phyloP scores from a whole-genome alignment of 2,113 vertebrate genomes.

The Paramormyrops kingsleyae region DNA sequence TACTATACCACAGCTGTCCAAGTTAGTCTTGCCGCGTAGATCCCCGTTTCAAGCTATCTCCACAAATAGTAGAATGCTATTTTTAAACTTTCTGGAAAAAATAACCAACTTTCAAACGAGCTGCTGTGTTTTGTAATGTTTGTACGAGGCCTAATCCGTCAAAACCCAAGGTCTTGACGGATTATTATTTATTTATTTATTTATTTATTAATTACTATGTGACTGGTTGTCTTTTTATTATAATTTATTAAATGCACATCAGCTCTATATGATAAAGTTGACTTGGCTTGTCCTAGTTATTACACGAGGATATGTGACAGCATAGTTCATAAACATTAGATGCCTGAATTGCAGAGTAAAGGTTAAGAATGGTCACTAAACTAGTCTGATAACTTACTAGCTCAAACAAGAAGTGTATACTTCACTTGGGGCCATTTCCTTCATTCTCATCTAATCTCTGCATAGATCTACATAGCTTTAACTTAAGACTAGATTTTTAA shows the following conservation, averaged over 20 bases:
- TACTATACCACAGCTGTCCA: background rate
- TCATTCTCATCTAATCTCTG: background rate
- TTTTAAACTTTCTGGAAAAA: background rate
- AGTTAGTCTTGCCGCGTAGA: background rate
- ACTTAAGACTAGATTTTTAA: background rate
- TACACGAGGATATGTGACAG: background rate
- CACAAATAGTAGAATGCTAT: background rate
- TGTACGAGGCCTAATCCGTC: background rate
- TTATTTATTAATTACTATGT: too few species aligned
- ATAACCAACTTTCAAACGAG: background rate
- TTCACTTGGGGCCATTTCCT: background rate
- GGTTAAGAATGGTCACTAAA: background rate
- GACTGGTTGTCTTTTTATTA: background rate
- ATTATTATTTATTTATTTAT: background rate
- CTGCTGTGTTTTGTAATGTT: background rate
- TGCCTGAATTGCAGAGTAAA: background rate
- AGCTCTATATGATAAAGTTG: background rate
- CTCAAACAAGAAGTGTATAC: background rate
- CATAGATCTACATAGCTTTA: background rate
- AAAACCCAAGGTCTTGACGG: too few species aligned
- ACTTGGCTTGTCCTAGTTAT: background rate
- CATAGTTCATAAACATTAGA: background rate
- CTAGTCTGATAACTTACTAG: background rate
- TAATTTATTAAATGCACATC: background rate
- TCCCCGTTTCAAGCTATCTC: background rate